These are phyloP conservation scores for Petrosia ficiformis DNA, from an alignment of 37 sponge, comb jelly and placozoan genomes.

Conservation along the genomic window DNA sequence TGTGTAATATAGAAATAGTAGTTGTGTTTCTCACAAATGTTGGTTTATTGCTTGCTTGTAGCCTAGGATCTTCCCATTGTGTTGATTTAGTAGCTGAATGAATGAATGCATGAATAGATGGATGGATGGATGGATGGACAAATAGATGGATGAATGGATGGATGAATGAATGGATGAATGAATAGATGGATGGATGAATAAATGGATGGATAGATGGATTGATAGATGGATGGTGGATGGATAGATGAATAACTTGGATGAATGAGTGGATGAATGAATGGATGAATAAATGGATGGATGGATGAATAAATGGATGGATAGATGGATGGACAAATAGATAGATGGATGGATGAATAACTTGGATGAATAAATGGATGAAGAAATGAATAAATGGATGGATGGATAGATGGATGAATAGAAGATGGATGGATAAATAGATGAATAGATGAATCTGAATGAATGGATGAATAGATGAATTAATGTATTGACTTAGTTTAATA, in stretches of 20 bases:
- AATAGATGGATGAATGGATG: too few species aligned
- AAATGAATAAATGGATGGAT: neutral
- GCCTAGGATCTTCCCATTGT: slow-evolving; percentile 90
- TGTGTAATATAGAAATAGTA: neutral
- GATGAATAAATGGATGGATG: too few species aligned
- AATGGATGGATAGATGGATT: neutral
- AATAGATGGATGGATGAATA: neutral
- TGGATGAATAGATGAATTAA: too few species aligned
- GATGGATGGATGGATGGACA: neutral
- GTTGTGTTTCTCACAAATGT: slow-evolving; percentile 46
- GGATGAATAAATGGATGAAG: neutral
- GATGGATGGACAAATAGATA: neutral
- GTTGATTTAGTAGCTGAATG: slow-evolving; percentile 71
- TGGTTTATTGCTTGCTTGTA: slow-evolving; percentile 56
- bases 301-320: neutral
- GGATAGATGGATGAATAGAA: neutral
- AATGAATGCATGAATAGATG: neutral
- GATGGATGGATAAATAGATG: neutral
- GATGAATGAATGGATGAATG: too few species aligned
- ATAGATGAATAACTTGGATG: too few species aligned
- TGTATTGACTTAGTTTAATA: neutral
- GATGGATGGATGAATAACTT: neutral
- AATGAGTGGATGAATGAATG: too few species aligned
- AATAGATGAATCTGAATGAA: too few species aligned
- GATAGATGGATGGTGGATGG: too few species aligned